These are phyloP conservation scores for Neodon shergylaensis DNA, from an alignment of 2,113 vertebrate species.

Conservation along the genomic window DNA sequence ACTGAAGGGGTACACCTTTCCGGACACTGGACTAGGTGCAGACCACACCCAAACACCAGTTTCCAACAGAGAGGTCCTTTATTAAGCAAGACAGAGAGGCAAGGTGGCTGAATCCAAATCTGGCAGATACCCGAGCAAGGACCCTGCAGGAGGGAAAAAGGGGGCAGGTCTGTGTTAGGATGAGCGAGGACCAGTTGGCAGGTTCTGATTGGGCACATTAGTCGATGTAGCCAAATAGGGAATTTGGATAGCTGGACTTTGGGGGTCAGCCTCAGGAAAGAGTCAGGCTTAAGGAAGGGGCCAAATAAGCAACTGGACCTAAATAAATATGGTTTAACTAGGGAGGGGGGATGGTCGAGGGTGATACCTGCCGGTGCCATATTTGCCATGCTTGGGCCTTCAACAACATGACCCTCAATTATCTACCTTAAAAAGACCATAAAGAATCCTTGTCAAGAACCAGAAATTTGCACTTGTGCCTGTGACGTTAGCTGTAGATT, in stretches of 20 bases:
- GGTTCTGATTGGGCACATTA: not conserved
- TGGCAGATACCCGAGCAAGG: not conserved
- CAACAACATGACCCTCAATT: not conserved
- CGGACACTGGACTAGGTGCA: not conserved
- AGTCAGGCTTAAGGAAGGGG: not conserved
- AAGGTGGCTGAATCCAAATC: not conserved
- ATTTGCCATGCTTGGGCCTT: not conserved
- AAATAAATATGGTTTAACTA: not conserved
- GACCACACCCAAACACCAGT: not conserved
- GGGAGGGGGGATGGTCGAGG: not conserved
- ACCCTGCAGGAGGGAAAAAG: not conserved
- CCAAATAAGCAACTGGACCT: not conserved
- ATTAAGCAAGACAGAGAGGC: not conserved
- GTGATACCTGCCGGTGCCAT: not conserved
- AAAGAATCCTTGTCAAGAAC: not conserved
- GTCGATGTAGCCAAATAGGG: not conserved
- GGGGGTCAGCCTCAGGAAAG: not conserved
- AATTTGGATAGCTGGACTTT: not conserved
- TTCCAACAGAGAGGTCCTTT: not conserved
- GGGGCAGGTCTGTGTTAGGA: not conserved
- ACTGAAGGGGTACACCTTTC: not conserved
- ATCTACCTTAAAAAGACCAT: not conserved
- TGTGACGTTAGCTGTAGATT: not conserved
- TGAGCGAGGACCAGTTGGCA: not conserved
- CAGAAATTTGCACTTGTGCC: not conserved